Conservation (phyloP, 2,888 invertebrate species). For the Seladonia tumulorum region DNA sequence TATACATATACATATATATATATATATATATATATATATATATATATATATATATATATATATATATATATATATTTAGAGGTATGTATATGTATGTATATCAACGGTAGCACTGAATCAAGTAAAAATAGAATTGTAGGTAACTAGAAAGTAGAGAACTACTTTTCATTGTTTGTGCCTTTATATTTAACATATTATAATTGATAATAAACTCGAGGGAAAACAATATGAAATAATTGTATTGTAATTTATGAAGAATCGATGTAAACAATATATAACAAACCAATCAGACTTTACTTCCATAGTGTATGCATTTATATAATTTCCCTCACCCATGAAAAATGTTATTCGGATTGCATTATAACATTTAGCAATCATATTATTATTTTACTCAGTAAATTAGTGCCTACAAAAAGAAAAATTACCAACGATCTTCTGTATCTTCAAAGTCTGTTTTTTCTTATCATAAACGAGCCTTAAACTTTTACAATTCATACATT, state of each 20-base stretch:
- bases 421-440: background rate
- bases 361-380: no score
- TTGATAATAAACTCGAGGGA: constrained; percentile 63
- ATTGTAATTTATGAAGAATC: constrained; percentile 26
- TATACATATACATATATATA: constrained; percentile 42
- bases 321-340: background rate
- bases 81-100: constrained; percentile 39
- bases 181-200: constrained; percentile 77
- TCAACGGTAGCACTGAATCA: constrained; percentile 53
- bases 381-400: background rate
- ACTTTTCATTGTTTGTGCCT: constrained; percentile 81
- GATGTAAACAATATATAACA: constrained; percentile 26
- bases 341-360: background rate
- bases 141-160: constrained; percentile 64
- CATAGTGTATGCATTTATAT: background rate
- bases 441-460: background rate
- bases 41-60: constrained; percentile 40
- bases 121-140: constrained; percentile 53
- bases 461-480: no score
- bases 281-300: background rate
- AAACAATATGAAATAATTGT: constrained; percentile 31
- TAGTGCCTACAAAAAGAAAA: background rate
- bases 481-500: no score
- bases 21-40: constrained; percentile 22
- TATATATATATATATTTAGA: constrained; percentile 34